Evolutionary conservation across 2,797 vertebrate genomes (phyloP), one percentile per base, ranked within the genome.

Genomic region (Melanotaenia pygmaea): DNA sequence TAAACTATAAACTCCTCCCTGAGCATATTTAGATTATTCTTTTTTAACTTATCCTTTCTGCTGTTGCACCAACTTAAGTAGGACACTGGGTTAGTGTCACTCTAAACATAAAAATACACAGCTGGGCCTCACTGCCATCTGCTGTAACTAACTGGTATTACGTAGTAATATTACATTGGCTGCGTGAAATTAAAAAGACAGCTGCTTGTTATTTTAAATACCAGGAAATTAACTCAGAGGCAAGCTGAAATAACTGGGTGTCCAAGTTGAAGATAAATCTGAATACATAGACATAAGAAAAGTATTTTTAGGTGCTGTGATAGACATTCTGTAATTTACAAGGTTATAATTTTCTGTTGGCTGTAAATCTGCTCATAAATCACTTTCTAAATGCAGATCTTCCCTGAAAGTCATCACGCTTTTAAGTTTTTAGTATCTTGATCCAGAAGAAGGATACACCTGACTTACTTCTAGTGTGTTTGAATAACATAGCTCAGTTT

Each of bases 81-180:
- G 85, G 79, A 83, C 82, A 82, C 75, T 81, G 63, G 79, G 74
- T 83, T 77, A 79, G 76, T 88, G 81, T 84, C 61, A 79, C 87
- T 61, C 87, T 61, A 5, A 76, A 76, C 72, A 71, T 5, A 45
- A 80, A 79, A 45, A 72, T 47, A 64, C 58, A 53, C 61, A 59
- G 65, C 60, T 56, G 53, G 43, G 67, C 54, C 35, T 60, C 51
- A 20, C 26, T 57, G 5, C 83, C 84, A 63, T 18, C 87, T 88
- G 76, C 76, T 82, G 90, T 12, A 7, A 10, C 1, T 0, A 28
- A 9, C 35, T 63, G 77, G 83, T 70, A 67, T n/a, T 78, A 59
- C 73, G 61, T 3, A 24, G 28, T 47, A n/a, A n/a, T n/a, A 20
- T n/a, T n/a, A 10, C 45, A 9, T n/a, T 1, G n/a, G 45, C 18